Evolutionary conservation across 2,113 vertebrate genomes (phyloP).

Genomic region (Triplophysa dalaica): DNA sequence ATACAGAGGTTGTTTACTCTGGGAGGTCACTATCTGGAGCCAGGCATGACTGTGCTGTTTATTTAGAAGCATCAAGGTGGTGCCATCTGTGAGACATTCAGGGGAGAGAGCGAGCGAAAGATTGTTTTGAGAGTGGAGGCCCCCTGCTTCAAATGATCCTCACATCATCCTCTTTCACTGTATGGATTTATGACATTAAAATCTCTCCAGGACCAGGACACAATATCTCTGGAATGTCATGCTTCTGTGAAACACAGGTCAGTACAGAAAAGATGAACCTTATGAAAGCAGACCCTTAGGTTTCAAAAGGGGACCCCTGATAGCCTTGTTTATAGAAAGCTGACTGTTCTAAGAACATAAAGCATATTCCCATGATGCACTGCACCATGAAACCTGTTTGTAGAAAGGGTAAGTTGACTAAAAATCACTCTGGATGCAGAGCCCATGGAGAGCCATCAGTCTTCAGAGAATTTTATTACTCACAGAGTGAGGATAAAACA

Average conservation of each 20-base stretch:
- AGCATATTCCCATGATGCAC: background rate
- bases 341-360: background rate
- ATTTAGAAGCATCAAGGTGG: constrained; percentile 1
- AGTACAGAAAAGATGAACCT: constrained; percentile 59
- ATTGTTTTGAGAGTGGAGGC: constrained; percentile 62
- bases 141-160: constrained; percentile 47
- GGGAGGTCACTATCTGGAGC: background rate
- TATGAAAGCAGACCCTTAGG: constrained; percentile 61
- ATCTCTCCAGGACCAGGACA: constrained; percentile 53
- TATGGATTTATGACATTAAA: constrained; percentile 40
- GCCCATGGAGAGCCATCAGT: background rate
- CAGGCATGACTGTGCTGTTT: constrained; percentile 5
- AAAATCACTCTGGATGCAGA: background rate
- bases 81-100: background rate
- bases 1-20: background rate
- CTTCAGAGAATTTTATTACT: constrained; percentile 10
- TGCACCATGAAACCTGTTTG: background rate
- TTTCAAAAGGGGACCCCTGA: constrained; percentile 50
- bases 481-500: background rate
- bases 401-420: background rate
- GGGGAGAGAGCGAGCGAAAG: background rate
- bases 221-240: constrained; percentile 56
- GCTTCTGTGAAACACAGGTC: constrained; percentile 50
- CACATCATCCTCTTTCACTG: constrained; percentile 38
- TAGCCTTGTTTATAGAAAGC: constrained; percentile 2